These are phyloP conservation scores for Parthenolecanium corni DNA, from an alignment of 2,888 invertebrate species.

Conservation along the genomic window DNA sequence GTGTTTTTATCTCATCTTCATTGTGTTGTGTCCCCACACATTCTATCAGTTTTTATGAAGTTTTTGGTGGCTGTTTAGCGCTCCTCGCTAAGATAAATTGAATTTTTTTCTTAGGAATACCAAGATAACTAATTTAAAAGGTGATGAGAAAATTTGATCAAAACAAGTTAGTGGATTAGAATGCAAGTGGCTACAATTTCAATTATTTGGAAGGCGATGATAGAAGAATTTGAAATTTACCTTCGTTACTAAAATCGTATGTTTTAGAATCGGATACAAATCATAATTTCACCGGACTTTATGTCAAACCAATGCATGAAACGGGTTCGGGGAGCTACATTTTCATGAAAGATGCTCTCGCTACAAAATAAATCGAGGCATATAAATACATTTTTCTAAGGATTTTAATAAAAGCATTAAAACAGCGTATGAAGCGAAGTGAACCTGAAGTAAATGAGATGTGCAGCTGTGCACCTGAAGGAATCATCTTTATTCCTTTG, in stretches of 20 bases:
- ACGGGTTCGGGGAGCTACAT: conserved; percentile 54
- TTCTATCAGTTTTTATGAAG: too few species aligned
- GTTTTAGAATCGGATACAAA: conserved; percentile 71
- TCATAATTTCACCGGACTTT: conserved; percentile 66
- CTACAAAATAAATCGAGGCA: conserved; percentile 38
- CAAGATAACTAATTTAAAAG: too few species aligned
- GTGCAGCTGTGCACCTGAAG: conserved; percentile 92
- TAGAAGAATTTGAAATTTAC: conserved; percentile 35
- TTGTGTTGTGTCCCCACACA: too few species aligned
- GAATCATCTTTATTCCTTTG: conserved; percentile 95
- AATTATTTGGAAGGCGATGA: neutral
- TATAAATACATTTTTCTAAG: too few species aligned
- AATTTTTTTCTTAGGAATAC: too few species aligned
- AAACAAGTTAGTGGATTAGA: too few species aligned
- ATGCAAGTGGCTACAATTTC: neutral
- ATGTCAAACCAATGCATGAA: conserved; percentile 81
- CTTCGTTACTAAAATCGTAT: conserved; percentile 56
- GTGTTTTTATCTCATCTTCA: too few species aligned
- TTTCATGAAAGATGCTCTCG: conserved; percentile 43
- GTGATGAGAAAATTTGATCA: too few species aligned
- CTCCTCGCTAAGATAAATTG: too few species aligned
- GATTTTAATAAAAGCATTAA: too few species aligned
- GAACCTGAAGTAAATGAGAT: conserved; percentile 77
- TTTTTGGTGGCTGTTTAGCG: too few species aligned
- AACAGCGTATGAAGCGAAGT: conserved; percentile 35